These are phyloP conservation scores for Hypomecis punctinalis DNA, from an alignment of 2,888 invertebrate species.

Conservation along the genomic window DNA sequence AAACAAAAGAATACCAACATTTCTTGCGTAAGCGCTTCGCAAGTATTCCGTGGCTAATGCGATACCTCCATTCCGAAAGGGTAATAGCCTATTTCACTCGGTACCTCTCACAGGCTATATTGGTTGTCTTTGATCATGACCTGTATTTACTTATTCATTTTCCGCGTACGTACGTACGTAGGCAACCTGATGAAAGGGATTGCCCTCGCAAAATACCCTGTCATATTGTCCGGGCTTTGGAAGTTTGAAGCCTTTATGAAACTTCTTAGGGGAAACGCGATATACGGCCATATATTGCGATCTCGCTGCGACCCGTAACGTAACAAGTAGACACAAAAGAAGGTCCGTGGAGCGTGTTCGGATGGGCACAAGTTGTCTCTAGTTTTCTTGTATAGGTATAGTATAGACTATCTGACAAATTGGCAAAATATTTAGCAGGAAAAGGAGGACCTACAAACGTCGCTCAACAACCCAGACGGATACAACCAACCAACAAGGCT, in stretches of 20 bases:
- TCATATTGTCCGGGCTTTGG: slow-evolving; percentile 13
- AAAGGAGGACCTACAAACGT: not conserved
- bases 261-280: slow-evolving; percentile 11
- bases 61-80: slow-evolving; percentile 21
- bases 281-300: slow-evolving; percentile 6
- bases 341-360: not conserved
- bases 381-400: not conserved
- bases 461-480: slow-evolving; percentile 2
- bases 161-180: slow-evolving; percentile 11
- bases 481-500: slow-evolving; percentile 17
- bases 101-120: slow-evolving; percentile 12
- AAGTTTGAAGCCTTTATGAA: slow-evolving; percentile 18
- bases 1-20: slow-evolving; percentile 21
- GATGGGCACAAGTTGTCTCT: not conserved
- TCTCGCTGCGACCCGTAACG: slow-evolving; percentile 2
- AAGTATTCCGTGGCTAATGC: slow-evolving; percentile 19
- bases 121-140: slow-evolving; percentile 23
- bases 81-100: slow-evolving; percentile 15
- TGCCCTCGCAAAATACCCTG: slow-evolving; percentile 6
- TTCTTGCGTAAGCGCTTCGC: slow-evolving; percentile 1
- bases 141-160: slow-evolving; percentile 22
- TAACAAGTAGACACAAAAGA: not conserved
- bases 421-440: not conserved
- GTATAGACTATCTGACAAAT: not conserved
- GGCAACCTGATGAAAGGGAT: slow-evolving; percentile 16